A percentile compares a stretch with the other conserved stretches of the same genome.
Evolutionary conservation across 1,140 invertebrate genomes (phyloP).

Genomic region (Heliconius eleuchia): DNA sequence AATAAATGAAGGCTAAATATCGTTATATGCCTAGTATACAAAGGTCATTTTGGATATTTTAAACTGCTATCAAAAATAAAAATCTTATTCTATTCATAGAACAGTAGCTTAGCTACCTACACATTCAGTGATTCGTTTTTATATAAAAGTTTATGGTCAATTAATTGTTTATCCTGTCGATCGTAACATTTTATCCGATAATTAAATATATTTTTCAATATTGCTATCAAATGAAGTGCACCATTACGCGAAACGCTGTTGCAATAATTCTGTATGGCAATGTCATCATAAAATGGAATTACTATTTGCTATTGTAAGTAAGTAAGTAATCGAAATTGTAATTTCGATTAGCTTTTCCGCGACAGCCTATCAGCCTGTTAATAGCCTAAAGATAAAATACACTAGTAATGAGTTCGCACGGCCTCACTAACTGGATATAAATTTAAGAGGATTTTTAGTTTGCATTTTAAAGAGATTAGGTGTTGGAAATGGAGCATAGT

Average conservation of each 20-base stretch:
- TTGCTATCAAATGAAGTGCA: background rate
- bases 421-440: slow-evolving; percentile 47
- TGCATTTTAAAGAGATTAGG: slow-evolving; percentile 41
- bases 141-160: too few species aligned
- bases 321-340: background rate
- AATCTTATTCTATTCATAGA: too few species aligned
- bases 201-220: background rate
- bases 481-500: slow-evolving; percentile 15
- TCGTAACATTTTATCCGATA: background rate
- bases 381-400: slow-evolving; percentile 49
- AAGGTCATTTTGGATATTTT: too few species aligned
- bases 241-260: slow-evolving; percentile 1
- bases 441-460: slow-evolving; percentile 48
- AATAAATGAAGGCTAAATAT: too few species aligned
- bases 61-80: too few species aligned
- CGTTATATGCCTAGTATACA: too few species aligned
- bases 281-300: slow-evolving; percentile 37
- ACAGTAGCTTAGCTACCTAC: too few species aligned
- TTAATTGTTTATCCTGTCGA: background rate
- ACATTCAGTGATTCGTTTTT: too few species aligned
- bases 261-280: slow-evolving; percentile 17
- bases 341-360: slow-evolving; percentile 37
- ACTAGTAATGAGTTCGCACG: slow-evolving; percentile 48
- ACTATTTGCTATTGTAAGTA: slow-evolving; percentile 29
- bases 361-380: slow-evolving; percentile 44